Evolutionary conservation across 2,888 invertebrate genomes (phyloP).

Genomic region (Thymelicus acteon): DNA sequence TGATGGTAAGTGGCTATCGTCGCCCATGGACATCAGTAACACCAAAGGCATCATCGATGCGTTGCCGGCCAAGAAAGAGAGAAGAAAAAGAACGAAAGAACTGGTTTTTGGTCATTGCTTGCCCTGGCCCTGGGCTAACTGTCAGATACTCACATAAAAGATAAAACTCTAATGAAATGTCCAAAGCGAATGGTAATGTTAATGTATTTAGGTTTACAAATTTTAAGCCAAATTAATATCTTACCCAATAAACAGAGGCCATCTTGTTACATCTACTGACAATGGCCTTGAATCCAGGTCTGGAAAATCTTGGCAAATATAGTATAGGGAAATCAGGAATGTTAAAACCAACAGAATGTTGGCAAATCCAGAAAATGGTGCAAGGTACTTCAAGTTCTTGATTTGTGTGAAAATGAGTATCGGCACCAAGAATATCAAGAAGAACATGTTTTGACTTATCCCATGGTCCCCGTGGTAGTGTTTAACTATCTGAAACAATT

Average conservation of each 20-base stretch:
- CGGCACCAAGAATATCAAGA: slow-evolving; percentile 70
- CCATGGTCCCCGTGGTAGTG: slow-evolving; percentile 51
- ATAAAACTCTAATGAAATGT: too few relatives aligned
- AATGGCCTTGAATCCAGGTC: slow-evolving; percentile 78
- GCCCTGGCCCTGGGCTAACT: too few relatives aligned
- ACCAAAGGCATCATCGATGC: too few relatives aligned
- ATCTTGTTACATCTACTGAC: slow-evolving; percentile 81
- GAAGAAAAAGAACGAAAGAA: too few relatives aligned
- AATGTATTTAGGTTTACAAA: too few relatives aligned
- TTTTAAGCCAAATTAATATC: slow-evolving; percentile 34
- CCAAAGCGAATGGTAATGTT: too few relatives aligned
- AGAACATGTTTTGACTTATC: slow-evolving; percentile 65
- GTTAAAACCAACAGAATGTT: slow-evolving; percentile 92
- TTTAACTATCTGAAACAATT: slow-evolving; percentile 67
- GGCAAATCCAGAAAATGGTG: slow-evolving; percentile 95
- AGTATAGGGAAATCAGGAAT: slow-evolving; percentile 92
- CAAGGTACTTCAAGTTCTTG: slow-evolving; percentile 91
- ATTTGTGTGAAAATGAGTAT: slow-evolving; percentile 82
- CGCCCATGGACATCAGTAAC: too few relatives aligned
- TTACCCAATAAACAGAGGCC: slow-evolving; percentile 94
- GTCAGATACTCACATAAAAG: too few relatives aligned
- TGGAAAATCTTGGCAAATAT: slow-evolving; percentile 86
- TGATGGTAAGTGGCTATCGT: too few relatives aligned
- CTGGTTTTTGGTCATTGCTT: too few relatives aligned
- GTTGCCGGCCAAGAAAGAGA: too few relatives aligned